Base-by-base conservation (phyloP, 2,113 vertebrate genomes). In the Coreoperca whiteheadi region DNA sequence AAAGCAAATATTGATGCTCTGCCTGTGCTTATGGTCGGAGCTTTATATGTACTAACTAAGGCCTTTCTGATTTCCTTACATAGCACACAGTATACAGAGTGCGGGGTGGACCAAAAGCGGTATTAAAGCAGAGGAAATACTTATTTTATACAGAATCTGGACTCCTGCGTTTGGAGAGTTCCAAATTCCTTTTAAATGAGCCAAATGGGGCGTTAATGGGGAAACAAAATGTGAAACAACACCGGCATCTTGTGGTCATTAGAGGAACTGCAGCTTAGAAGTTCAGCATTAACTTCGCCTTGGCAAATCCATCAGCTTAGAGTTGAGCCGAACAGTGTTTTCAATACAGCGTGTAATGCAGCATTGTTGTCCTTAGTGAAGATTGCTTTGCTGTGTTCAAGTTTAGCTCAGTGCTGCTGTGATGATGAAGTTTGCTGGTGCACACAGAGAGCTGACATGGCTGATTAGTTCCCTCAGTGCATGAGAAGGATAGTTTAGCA, bases 1-100 rank as follows among this genome's bases (percentile, higher is more conserved):
- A 43, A 34, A 78, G 66, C 60, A 80, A 83, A 87, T 81, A 83
- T 39, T 82, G 46, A 72, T 68, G 66, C 20, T 64, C 14, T 50
- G n/a, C 0, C 1, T 46, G 28, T 50, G 21, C 63, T 82, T 32
- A 64, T 2, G 34, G 34, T 20, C 67, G 64, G 61, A 4, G 48
- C 59, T 73, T 46, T 46, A 32, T 15, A 28, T 61, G 56, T 61
- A 1, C 41, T n/a, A 37, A 28, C 30, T 23, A 8, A 43, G 57
- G 7, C 30, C 10, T 53, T 41, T 65, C 9, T 34, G 54, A 65
- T 63, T 69, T 18, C 14, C 25, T 60, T 30, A 37, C 5, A 20
- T 0, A 21, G 32, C 18, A 18, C 1, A 21, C 20, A 66, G 63
- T 12, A 12, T 14, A 12, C 11, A 39, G 41, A 12, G 1, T 57